Conservation (phyloP, 1,140 invertebrate genomes). For the Monochamus saltuarius region DNA sequence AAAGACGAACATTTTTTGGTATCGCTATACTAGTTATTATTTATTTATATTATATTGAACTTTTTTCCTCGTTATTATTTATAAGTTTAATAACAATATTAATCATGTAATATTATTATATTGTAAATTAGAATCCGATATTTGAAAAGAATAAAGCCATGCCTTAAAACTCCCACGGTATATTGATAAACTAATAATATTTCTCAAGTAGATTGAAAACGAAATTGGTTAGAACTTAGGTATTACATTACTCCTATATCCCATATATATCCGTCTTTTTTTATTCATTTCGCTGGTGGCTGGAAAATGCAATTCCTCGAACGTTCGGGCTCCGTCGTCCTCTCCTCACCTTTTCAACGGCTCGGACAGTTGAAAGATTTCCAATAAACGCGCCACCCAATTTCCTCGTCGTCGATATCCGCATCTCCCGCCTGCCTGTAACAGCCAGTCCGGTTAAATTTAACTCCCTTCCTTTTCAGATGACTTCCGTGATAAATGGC, state of each 20-base stretch:
- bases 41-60: too few species aligned
- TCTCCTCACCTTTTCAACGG: slow-evolving; percentile 34
- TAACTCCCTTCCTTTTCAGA: slow-evolving; percentile 40
- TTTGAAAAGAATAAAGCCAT: too few species aligned
- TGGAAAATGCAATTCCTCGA: slow-evolving; percentile 36
- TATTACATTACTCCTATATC: slow-evolving; percentile 22
- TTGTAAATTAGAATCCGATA: too few species aligned
- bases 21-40: too few species aligned
- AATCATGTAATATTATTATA: too few species aligned
- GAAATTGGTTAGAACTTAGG: slow-evolving; percentile 20
- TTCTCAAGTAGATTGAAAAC: slow-evolving; percentile 17
- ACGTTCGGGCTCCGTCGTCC: slow-evolving; percentile 22
- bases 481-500: slow-evolving; percentile 45
- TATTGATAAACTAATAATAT: slow-evolving; percentile 10
- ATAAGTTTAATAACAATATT: too few species aligned
- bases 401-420: slow-evolving; percentile 49
- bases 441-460: slow-evolving; percentile 14
- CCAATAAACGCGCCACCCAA: slow-evolving; percentile 52
- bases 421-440: slow-evolving; percentile 21
- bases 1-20: too few species aligned
- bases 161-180: too few species aligned
- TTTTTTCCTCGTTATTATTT: too few species aligned
- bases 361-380: slow-evolving; percentile 52
- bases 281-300: slow-evolving; percentile 29
- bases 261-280: slow-evolving; percentile 26